Base-by-base conservation (phyloP, 2,888 invertebrate species). In the Ellobium chinense region DNA sequence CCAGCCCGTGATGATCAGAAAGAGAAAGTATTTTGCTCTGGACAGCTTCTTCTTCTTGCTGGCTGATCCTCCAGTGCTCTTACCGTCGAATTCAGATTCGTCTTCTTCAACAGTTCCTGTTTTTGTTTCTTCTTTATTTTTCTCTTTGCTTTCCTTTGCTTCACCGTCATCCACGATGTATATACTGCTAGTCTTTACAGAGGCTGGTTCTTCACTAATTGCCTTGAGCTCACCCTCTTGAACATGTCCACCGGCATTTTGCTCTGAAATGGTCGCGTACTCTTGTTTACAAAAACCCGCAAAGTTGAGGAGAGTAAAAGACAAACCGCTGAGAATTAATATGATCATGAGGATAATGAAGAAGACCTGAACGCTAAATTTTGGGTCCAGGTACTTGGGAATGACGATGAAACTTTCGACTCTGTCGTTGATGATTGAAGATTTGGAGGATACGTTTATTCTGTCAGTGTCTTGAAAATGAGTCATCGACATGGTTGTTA, bases 361-460 rank as follows among this genome's bases (percentile, higher is more conserved):
- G 93, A 96, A 97, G 74, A 94, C 94, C 79, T 93, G 93, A 0
- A 95, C 94, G 79, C 94, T 94, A 91, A 97, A 97, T 24, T 94
- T 93, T 27, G 96, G 95, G 7, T 91, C 89, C 3, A 91, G 85
- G 80, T 92, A 92, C 39, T 87, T 83, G 0, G 91, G 88, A 46
- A 85, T 76, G 18, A 37, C 31, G 31, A 27, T 2, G 4, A 63
- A 46, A 46, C 46, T 7, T 46, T 46, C 46, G 18, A 12, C 9
- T 46, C 9, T 7, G 9, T 46, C 46, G 46, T 18, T 46, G n/a
- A n/a, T n/a, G n/a, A n/a, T n/a, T n/a, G n/a, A n/a, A n/a, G n/a
- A n/a, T n/a, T n/a, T n/a, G n/a, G n/a, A n/a, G n/a, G n/a, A n/a
- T n/a, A n/a, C n/a, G n/a, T n/a, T n/a, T n/a, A n/a, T n/a, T n/a